Conservation (phyloP, 2,888 invertebrate genomes). For the Pollenia griseotomentosa region DNA sequence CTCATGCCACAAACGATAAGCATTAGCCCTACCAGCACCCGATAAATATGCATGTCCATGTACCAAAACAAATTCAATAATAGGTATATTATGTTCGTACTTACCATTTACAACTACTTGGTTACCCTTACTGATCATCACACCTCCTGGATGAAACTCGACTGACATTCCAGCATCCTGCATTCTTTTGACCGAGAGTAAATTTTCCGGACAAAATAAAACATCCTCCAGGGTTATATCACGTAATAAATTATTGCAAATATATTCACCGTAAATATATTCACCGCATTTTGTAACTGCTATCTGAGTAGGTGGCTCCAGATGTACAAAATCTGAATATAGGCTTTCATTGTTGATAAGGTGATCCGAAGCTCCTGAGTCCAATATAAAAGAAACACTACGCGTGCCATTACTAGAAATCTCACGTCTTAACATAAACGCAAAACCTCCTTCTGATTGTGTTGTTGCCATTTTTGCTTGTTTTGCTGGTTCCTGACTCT, state of each 20-base stretch:
- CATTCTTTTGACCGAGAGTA: conserved; percentile 71
- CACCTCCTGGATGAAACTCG: conserved; percentile 70
- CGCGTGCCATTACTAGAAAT: conserved; percentile 15
- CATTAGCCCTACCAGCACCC: conserved; percentile 58
- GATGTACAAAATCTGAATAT: conserved; percentile 50
- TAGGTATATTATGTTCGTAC: conserved; percentile 46
- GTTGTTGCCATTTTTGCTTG: conserved; percentile 57
- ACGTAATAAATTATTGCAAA: conserved; percentile 76
- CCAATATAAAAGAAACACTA: conserved; percentile 66
- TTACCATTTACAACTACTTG: conserved; percentile 52
- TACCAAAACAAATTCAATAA: conserved; percentile 52
- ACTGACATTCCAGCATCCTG: too few species aligned
- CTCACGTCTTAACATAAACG: conserved; percentile 57
- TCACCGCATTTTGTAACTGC: conserved; percentile 76
- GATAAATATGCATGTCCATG: not conserved
- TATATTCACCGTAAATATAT: conserved; percentile 73
- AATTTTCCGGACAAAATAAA: conserved; percentile 76
- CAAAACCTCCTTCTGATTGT: conserved; percentile 55
- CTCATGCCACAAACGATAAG: conserved; percentile 76
- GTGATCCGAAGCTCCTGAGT: conserved; percentile 71
- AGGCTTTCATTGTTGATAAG: conserved; percentile 73
- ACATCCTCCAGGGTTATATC: conserved; percentile 69
- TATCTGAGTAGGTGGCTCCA: conserved; percentile 77
- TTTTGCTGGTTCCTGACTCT: conserved; percentile 57
- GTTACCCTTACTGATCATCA: conserved; percentile 77